Conservation (phyloP, 64 coral and sea anemone genomes). For the Acropora tenuis region DNA sequence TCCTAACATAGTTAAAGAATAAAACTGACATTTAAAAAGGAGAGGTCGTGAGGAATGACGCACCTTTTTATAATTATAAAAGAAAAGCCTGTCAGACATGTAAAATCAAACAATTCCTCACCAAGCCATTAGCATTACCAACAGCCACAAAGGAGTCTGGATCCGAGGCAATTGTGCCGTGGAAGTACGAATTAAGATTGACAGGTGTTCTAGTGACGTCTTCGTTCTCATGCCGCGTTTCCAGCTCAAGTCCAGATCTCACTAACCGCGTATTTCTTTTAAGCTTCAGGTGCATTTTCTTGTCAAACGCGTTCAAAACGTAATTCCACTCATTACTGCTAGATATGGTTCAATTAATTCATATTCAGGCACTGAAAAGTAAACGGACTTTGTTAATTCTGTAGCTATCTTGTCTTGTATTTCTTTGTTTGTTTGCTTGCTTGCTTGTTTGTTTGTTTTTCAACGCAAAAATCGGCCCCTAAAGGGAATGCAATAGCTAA, state of each 20-base stretch:
- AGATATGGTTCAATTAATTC: slow-evolving; percentile 49
- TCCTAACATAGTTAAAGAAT: no score
- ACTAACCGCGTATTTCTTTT: slow-evolving; percentile 13
- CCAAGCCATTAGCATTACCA: slow-evolving; percentile 20
- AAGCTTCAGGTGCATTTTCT: slow-evolving; percentile 24
- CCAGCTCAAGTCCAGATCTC: slow-evolving; percentile 31
- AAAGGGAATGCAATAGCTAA: no score
- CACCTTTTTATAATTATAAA: no score
- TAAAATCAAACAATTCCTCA: background rate
- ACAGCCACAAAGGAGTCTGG: slow-evolving; percentile 19
- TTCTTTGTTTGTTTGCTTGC: no score
- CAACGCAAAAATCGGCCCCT: no score
- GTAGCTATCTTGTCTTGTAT: no score
- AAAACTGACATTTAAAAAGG: no score
- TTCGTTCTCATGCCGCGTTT: background rate
- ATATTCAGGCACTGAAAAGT: slow-evolving; percentile 47
- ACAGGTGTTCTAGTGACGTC: background rate
- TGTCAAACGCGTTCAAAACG: slow-evolving; percentile 19
- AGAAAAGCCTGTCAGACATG: no score
- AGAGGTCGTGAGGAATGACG: no score
- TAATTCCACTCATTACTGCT: background rate
- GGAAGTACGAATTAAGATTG: slow-evolving; percentile 7
- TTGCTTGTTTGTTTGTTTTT: no score
- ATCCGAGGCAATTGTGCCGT: background rate
- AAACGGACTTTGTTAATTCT: background rate